A percentile compares a stretch with the other conserved stretches of the same genome.
Conservation (phyloP, 2,888 invertebrate genomes). For the Tipula confusa region DNA sequence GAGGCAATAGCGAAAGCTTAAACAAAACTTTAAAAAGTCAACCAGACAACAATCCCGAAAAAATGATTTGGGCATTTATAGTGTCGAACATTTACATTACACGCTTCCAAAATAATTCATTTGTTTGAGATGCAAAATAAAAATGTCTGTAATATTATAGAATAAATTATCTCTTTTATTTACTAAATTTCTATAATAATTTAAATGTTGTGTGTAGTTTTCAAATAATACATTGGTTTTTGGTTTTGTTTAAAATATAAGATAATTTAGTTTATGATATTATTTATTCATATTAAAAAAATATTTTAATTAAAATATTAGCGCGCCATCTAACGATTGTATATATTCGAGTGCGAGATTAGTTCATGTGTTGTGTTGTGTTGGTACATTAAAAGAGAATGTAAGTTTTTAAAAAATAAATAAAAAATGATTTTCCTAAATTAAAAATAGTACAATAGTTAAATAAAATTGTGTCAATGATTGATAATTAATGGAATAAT, state of each 20-base stretch:
- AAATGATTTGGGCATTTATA: background rate
- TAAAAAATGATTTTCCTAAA: background rate
- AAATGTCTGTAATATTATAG: background rate
- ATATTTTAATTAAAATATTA: background rate
- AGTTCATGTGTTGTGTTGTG: conserved; percentile 5
- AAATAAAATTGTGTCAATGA: background rate
- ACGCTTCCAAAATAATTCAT: background rate
- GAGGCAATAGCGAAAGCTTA: too few relatives aligned
- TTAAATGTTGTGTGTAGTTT: background rate
- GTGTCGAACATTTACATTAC: background rate
- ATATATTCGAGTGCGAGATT: background rate
- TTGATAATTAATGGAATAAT: background rate
- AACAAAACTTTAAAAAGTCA: too few relatives aligned
- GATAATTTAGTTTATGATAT: too few relatives aligned
- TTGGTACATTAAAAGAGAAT: conserved; percentile 25
- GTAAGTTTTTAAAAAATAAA: background rate
- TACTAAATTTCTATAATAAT: background rate
- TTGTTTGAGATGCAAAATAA: background rate
- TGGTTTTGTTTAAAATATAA: too few relatives aligned
- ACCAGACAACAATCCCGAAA: background rate
- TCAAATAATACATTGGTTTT: background rate
- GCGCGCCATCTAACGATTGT: background rate
- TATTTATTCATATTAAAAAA: background rate
- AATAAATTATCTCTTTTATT: background rate
- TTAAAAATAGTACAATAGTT: background rate